Evolutionary conservation across 1,140 invertebrate species (phyloP).

Genomic region (Drosophila trapezifrons): DNA sequence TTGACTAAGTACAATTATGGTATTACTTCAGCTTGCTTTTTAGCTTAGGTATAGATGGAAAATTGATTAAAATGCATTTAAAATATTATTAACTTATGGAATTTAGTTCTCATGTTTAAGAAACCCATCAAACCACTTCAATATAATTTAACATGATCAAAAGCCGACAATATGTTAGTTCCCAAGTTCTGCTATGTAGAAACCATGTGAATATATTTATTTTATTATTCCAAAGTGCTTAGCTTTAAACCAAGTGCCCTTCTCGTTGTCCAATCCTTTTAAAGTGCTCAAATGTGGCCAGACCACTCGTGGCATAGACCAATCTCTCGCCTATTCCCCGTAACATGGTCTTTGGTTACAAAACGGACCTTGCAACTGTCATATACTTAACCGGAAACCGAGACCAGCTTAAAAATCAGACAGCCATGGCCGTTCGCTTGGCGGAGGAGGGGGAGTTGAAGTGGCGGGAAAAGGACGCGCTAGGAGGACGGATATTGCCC

Average conservation of each 20-base stretch:
- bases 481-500: conserved; percentile 61
- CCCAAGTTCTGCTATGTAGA: too few relatives aligned
- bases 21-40: too few relatives aligned
- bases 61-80: not conserved
- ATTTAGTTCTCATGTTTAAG: too few relatives aligned
- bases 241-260: not conserved
- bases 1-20: too few relatives aligned
- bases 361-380: conserved; percentile 55
- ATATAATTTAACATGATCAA: too few relatives aligned
- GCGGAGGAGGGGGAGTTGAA: too few relatives aligned
- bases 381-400: conserved; percentile 49
- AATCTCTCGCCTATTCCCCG: conserved; percentile 15
- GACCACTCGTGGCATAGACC: conserved; percentile 32
- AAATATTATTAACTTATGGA: too few relatives aligned
- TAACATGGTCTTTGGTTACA: conserved; percentile 47
- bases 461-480: conserved; percentile 5
- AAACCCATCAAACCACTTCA: too few relatives aligned
- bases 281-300: conserved; percentile 6
- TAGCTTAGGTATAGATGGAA: not conserved
- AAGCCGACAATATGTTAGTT: too few relatives aligned
- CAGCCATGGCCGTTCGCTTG: conserved; percentile 29
- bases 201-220: not conserved
- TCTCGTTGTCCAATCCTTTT: not conserved
- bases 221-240: not conserved
- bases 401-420: conserved; percentile 61